phyloP scores from a whole-genome alignment of 2,113 vertebrate genomes.

The Lutjanus erythropterus region DNA sequence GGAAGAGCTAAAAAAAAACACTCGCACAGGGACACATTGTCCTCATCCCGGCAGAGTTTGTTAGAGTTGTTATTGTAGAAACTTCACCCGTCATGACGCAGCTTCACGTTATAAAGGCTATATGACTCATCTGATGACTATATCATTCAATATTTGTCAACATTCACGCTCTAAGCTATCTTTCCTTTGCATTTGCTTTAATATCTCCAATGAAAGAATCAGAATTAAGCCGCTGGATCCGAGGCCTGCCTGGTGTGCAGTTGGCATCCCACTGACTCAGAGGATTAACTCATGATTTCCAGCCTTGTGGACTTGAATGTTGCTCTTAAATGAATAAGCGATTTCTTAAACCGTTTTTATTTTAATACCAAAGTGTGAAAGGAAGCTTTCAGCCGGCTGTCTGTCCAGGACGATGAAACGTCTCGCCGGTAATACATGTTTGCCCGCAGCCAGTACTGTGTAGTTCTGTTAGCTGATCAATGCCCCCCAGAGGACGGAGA shows the following conservation, averaged over 20 bases:
- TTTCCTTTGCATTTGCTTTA: not conserved
- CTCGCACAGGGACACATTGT: conserved; percentile 61
- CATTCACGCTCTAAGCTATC: conserved; percentile 8
- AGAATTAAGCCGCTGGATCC: conserved; percentile 27
- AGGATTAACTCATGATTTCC: conserved; percentile 49
- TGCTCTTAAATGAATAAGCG: conserved; percentile 40
- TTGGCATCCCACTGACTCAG: conserved; percentile 33
- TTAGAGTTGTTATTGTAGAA: conserved; percentile 52
- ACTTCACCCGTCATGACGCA: not conserved
- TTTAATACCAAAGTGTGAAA: conserved; percentile 52
- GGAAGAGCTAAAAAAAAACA: conserved; percentile 35
- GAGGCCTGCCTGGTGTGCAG: conserved; percentile 38
- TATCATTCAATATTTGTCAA: not conserved
- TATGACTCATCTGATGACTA: conserved; percentile 11
- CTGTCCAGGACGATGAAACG: conserved; percentile 52
- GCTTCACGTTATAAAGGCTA: not conserved
- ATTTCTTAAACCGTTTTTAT: conserved; percentile 52
- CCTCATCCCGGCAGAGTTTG: conserved; percentile 52
- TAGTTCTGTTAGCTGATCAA: conserved; percentile 66
- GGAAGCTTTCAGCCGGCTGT: conserved; percentile 42
- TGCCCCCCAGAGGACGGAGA: conserved; percentile 60
- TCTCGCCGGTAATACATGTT: conserved; percentile 34
- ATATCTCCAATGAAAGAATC: conserved; percentile 6
- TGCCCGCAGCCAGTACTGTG: conserved; percentile 45
- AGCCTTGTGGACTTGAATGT: conserved; percentile 10